phyloP scores from a whole-genome alignment of 2,888 invertebrate genomes.

The Erannis defoliaria region DNA sequence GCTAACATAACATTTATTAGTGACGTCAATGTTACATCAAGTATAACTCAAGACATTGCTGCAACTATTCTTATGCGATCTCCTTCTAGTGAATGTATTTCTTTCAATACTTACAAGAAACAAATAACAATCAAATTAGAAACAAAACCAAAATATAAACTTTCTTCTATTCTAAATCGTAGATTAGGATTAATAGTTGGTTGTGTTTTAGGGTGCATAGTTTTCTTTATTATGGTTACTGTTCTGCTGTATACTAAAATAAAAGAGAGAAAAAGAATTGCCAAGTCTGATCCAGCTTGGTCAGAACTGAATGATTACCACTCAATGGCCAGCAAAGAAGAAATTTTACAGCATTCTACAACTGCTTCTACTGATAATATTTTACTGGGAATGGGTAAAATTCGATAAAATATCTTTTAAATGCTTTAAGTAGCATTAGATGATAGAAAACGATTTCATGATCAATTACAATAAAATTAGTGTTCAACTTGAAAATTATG shows the following conservation, averaged over 20 bases:
- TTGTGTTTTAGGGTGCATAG: constrained; percentile 77
- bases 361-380: constrained; percentile 83
- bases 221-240: constrained; percentile 81
- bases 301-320: constrained; percentile 82
- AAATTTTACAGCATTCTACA: constrained; percentile 76
- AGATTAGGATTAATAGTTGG: constrained; percentile 81
- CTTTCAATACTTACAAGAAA: constrained; percentile 77
- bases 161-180: constrained; percentile 72
- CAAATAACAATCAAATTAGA: constrained; percentile 60
- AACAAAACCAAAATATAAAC: constrained; percentile 65
- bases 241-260: constrained; percentile 79
- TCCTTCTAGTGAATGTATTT: constrained; percentile 78
- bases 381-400: constrained; percentile 79
- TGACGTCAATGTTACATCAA: constrained; percentile 63
- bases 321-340: constrained; percentile 81
- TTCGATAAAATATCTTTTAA: constrained; percentile 68
- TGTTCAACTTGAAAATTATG: constrained; percentile 22
- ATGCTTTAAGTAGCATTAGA: constrained; percentile 58
- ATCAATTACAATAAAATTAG: constrained; percentile 27
- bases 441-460: constrained; percentile 37
- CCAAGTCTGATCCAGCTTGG: constrained; percentile 80
- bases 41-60: constrained; percentile 71
- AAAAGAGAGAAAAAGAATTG: constrained; percentile 80
- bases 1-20: constrained; percentile 60
- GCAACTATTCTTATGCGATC: constrained; percentile 72